Conservation (phyloP, 2,888 invertebrate genomes). For the Acheta domesticus region DNA sequence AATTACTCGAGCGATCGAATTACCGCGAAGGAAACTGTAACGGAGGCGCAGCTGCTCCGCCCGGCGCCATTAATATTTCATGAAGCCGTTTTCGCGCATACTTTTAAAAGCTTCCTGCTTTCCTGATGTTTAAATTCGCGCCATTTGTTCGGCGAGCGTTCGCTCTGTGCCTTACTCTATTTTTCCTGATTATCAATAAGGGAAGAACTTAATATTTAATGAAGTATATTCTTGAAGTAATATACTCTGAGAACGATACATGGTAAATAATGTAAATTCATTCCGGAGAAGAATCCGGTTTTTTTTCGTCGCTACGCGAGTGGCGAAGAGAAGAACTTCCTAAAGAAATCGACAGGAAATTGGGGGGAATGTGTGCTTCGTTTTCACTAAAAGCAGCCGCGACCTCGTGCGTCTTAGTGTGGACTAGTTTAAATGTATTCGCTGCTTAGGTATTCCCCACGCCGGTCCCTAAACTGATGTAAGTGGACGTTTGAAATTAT, state of each 20-base stretch:
- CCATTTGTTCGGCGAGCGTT: neutral
- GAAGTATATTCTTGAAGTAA: neutral
- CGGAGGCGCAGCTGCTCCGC: neutral
- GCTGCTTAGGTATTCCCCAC: too few species aligned
- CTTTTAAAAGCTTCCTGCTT: slow-evolving; percentile 10
- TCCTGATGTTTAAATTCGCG: slow-evolving; percentile 6
- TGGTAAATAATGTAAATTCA: neutral
- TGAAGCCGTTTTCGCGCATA: slow-evolving; percentile 1
- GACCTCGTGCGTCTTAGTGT: too few species aligned
- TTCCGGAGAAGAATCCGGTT: neutral
- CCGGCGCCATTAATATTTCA: neutral
- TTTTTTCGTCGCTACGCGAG: too few species aligned
- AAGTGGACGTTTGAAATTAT: too few species aligned
- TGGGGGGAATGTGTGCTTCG: too few species aligned
- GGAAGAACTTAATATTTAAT: neutral
- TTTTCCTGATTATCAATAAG: neutral
- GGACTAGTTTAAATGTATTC: too few species aligned
- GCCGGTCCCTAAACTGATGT: too few species aligned
- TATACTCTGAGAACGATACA: neutral
- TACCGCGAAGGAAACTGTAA: slow-evolving; percentile 1
- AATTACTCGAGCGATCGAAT: neutral
- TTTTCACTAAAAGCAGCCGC: too few species aligned
- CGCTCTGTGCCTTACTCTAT: neutral
- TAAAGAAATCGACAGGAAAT: too few species aligned
- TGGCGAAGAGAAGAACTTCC: too few species aligned